phyloP scores from a whole-genome alignment of 2,888 invertebrate species.

The Phortica magna region DNA sequence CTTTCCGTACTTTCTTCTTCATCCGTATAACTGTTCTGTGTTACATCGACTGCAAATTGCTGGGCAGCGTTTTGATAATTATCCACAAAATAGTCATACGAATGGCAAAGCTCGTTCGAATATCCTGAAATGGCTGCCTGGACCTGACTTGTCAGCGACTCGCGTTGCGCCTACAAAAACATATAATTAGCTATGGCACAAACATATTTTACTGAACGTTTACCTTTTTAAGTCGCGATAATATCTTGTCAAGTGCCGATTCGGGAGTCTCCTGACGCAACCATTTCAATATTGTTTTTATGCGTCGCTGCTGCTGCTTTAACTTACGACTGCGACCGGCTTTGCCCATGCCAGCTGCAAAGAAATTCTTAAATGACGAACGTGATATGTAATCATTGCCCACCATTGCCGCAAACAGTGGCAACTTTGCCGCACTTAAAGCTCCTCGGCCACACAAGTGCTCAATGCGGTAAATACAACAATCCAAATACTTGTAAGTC shows the following conservation, averaged over 20 bases:
- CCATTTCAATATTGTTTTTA: slow-evolving; percentile 87
- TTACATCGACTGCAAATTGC: neutral
- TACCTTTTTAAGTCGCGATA: slow-evolving; percentile 81
- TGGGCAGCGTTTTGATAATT: slow-evolving; percentile 57
- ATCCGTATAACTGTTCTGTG: slow-evolving; percentile 10
- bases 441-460: slow-evolving; percentile 83
- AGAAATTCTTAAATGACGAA: slow-evolving; percentile 85
- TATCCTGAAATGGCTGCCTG: slow-evolving; percentile 84
- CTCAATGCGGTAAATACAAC: slow-evolving; percentile 86
- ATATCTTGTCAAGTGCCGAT: slow-evolving; percentile 83
- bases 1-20: slow-evolving; percentile 32
- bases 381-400: slow-evolving; percentile 93
- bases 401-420: slow-evolving; percentile 88
- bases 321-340: slow-evolving; percentile 67
- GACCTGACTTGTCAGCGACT: slow-evolving; percentile 80
- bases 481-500: slow-evolving; percentile 78
- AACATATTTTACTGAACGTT: neutral
- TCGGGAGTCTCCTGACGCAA: slow-evolving; percentile 85
- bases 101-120: slow-evolving; percentile 80
- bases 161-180: slow-evolving; percentile 76
- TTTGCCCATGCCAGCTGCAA: slow-evolving; percentile 79
- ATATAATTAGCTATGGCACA: neutral
- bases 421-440: slow-evolving; percentile 84
- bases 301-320: slow-evolving; percentile 84
- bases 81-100: slow-evolving; percentile 81